Evolutionary conservation across 37 sponge, comb jelly and placozoan species (phyloP), one percentile per base, ranked within the genome.

Genomic region (Bolinopsis microptera): DNA sequence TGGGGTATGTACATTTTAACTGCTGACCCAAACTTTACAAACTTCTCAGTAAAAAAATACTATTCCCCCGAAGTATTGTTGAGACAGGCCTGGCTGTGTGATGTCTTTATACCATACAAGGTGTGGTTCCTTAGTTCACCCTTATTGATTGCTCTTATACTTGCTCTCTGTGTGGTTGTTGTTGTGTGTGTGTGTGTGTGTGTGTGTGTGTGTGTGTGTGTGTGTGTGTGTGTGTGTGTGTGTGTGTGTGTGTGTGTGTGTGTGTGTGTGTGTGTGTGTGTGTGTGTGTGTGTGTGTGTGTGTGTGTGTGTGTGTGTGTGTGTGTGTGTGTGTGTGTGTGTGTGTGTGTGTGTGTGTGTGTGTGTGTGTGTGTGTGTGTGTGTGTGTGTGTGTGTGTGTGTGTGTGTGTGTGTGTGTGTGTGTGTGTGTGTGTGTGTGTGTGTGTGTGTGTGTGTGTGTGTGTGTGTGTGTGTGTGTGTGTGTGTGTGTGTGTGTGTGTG

Each of bases 251-350:
- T 80, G 69, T 82, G 94, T 80, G 83, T 83, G 2, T 21, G 31
- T 67, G 93, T 92, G 93, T 68, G 67, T 92, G 93, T 92, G 69
- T 92, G 93, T 68, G 93, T 92, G 93, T 92, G 93, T 92, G 93
- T 68, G 77, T 93, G 93, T 76, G 77, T 93, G 93, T 76, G 93
- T 93, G 93, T 76, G 93, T 93, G 93, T 76, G 77, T 93, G 93
- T 93, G 77, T 76, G 77, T 76, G 93, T 76, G 93, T 76, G 93
- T 76, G 75, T 93, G 93, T 93, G 93, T 93, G 75, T 74, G 61
- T 76, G 69, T 75, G 61, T 48, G 94, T 82, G 70, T 31, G 38
- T 36, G 37, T 68, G 94, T 34, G 82, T 83, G 68, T n/a, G n/a
- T n/a, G n/a, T n/a, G n/a, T n/a, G n/a, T n/a, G n/a, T n/a, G n/a